Percentiles rank a stretch among this genome's conserved stretches.
Conservation (phyloP, 2,113 vertebrate species). For the Ameiurus melas region DNA sequence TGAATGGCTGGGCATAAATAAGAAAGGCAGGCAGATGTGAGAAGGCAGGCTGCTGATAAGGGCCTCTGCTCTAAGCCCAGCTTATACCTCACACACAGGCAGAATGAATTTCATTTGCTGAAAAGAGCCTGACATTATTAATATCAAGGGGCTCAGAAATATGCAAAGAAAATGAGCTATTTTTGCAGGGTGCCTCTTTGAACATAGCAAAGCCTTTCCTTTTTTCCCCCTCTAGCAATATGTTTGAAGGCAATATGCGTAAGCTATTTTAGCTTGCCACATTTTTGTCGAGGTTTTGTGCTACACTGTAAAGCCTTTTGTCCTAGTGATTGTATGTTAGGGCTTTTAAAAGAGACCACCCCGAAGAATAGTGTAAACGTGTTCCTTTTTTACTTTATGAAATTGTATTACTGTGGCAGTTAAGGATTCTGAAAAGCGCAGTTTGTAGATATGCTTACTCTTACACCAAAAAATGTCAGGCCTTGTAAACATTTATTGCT, state of each 20-base stretch:
- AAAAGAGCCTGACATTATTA: slow-evolving; percentile 47
- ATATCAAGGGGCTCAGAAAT: slow-evolving; percentile 49
- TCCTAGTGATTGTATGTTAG: slow-evolving; percentile 34
- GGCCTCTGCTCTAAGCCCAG: slow-evolving; percentile 45
- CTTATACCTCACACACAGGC: slow-evolving; percentile 40
- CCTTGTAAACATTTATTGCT: slow-evolving; percentile 21
- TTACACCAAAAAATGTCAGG: neutral
- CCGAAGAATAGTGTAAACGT: neutral
- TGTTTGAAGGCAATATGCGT: slow-evolving; percentile 40
- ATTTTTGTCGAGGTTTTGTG: slow-evolving; percentile 23
- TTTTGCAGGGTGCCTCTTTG: slow-evolving; percentile 47
- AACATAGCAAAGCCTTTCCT: slow-evolving; percentile 37
- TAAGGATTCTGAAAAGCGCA: neutral
- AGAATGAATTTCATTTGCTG: slow-evolving; percentile 55
- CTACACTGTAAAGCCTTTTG: slow-evolving; percentile 20
- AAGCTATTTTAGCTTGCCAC: slow-evolving; percentile 41
- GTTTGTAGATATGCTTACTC: neutral
- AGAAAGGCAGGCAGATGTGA: slow-evolving; percentile 33
- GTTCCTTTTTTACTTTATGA: neutral
- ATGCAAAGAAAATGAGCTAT: slow-evolving; percentile 44
- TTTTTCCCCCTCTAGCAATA: slow-evolving; percentile 29
- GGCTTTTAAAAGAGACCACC: slow-evolving; percentile 17
- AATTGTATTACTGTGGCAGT: neutral
- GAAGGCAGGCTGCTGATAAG: slow-evolving; percentile 50
- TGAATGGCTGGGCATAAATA: slow-evolving; percentile 51